phyloP scores from a whole-genome alignment of 2,113 vertebrate species.

The Brienomyrus longianalis region DNA sequence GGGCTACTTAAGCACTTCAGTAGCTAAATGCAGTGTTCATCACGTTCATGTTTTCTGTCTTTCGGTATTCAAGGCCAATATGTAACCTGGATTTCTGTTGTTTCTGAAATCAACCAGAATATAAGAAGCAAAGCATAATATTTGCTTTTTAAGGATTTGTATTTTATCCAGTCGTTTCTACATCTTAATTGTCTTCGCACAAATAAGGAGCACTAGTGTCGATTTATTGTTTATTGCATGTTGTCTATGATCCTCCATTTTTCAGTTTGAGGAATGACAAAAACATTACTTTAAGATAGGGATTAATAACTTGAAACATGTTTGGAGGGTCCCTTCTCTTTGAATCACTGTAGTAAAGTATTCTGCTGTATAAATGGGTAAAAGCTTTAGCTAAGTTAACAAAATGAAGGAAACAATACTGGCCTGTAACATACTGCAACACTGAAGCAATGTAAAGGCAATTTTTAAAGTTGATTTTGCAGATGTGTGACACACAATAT shows the following conservation, averaged over 20 bases:
- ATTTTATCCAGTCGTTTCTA: background rate
- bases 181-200: background rate
- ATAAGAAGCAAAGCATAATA: background rate
- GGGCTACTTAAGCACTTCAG: background rate
- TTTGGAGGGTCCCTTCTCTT: background rate
- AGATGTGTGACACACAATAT: background rate
- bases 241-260: background rate
- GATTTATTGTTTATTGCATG: background rate
- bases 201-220: background rate
- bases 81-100: background rate
- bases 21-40: background rate
- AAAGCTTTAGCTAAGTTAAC: background rate
- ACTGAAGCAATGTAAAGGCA: background rate
- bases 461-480: background rate
- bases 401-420: background rate
- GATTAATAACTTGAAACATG: background rate
- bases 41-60: background rate
- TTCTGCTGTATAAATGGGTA: background rate
- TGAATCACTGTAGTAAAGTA: background rate
- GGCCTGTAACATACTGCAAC: slow-evolving; percentile 1
- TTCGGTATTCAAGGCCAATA: background rate
- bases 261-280: background rate
- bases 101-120: background rate
- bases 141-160: background rate
- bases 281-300: background rate